phyloP scores from a whole-genome alignment of 2,888 invertebrate genomes.

The Dicyrtomina minuta region DNA sequence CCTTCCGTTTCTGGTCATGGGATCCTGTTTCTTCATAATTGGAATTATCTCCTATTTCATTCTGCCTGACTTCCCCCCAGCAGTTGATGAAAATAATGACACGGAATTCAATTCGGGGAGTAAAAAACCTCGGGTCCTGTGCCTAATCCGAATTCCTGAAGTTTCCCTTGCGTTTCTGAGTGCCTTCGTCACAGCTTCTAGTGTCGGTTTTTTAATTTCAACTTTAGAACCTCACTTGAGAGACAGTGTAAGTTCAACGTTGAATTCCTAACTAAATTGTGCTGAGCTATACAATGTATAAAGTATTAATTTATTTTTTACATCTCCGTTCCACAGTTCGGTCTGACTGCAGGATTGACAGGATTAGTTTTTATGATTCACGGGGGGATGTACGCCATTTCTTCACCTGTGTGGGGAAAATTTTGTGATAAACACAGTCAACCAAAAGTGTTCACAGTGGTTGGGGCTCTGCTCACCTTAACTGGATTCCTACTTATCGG shows the following conservation, averaged over 20 bases:
- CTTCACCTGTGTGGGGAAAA: slow-evolving; percentile 71
- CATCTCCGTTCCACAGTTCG: slow-evolving; percentile 45
- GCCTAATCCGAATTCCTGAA: slow-evolving; percentile 54
- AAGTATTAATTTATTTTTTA: not conserved
- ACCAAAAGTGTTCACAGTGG: slow-evolving; percentile 69
- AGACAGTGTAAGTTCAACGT: slow-evolving; percentile 54
- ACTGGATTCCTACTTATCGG: slow-evolving; percentile 73
- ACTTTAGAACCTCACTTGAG: slow-evolving; percentile 85
- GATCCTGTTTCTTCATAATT: slow-evolving; percentile 55
- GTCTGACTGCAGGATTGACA: slow-evolving; percentile 53
- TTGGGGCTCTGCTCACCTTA: slow-evolving; percentile 68
- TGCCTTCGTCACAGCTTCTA: slow-evolving; percentile 56
- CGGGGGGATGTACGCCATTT: slow-evolving; percentile 20
- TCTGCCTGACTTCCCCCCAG: slow-evolving; percentile 60
- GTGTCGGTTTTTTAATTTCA: slow-evolving; percentile 67
- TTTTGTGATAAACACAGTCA: slow-evolving; percentile 70
- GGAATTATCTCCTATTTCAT: slow-evolving; percentile 55
- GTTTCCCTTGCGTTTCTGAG: slow-evolving; percentile 56
- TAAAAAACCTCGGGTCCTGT: not conserved
- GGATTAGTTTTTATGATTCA: slow-evolving; percentile 69
- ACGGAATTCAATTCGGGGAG: too few species aligned
- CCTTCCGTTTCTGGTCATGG: slow-evolving; percentile 58
- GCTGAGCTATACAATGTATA: not conserved
- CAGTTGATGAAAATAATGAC: too few species aligned
- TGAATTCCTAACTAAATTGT: slow-evolving; percentile 34